Conservation (phyloP, 2,797 vertebrate species). For the Sebastes trivittatus region DNA sequence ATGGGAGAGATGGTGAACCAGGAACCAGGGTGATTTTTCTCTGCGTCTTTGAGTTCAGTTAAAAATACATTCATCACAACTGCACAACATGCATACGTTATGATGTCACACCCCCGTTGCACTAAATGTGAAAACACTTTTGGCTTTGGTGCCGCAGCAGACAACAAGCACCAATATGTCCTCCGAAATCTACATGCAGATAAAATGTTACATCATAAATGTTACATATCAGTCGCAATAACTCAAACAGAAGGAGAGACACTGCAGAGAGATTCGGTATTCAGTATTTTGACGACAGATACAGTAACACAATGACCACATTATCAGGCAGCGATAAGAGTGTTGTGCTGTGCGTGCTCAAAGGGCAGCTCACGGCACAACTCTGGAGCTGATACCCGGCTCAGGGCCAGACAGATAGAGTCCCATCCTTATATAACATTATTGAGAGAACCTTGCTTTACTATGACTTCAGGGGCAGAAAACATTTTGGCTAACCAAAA, state of each 20-base stretch:
- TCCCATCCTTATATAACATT: conserved; percentile 45
- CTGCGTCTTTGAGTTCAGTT: neutral
- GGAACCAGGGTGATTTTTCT: neutral
- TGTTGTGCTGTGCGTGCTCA: conserved; percentile 49
- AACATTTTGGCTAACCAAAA: conserved; percentile 21
- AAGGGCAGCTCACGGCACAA: conserved; percentile 57
- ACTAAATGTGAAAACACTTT: neutral
- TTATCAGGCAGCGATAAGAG: conserved; percentile 58
- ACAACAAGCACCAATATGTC: neutral
- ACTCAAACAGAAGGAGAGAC: conserved; percentile 7
- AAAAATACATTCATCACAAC: neutral
- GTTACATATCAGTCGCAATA: neutral
- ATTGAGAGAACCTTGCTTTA: conserved; percentile 11
- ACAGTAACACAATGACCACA: conserved; percentile 32
- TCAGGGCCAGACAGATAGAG: conserved; percentile 57
- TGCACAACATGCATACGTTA: neutral
- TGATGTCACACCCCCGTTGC: neutral
- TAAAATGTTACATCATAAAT: conserved; percentile 15
- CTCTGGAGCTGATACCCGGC: conserved; percentile 46
- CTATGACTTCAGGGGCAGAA: conserved; percentile 10
- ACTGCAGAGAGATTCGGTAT: neutral
- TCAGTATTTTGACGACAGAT: conserved; percentile 61
- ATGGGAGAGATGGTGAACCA: conserved; percentile 34
- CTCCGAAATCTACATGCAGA: conserved; percentile 18
- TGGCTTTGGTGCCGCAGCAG: neutral